Percentiles rank a stretch among this genome's conserved stretches.
phyloP scores from a whole-genome alignment of 2,888 invertebrate genomes.

The Dinocampus coccinellae region DNA sequence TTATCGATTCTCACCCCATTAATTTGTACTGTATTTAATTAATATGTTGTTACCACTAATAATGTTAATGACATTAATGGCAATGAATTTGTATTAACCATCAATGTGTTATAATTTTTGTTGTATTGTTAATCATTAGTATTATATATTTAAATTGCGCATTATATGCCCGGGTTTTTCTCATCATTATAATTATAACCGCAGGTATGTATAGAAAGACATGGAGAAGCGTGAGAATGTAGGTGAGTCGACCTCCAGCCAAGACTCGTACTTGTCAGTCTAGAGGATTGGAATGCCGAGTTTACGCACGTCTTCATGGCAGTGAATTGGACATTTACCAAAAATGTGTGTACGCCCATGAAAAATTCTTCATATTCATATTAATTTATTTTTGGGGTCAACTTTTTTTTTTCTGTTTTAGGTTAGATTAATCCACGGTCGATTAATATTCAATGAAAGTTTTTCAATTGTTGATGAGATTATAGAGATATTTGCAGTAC shows the following conservation, averaged over 20 bases:
- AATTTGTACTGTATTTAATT: not conserved
- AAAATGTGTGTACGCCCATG: not conserved
- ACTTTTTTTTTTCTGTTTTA: not conserved
- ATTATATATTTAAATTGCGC: not conserved
- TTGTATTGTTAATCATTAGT: not conserved
- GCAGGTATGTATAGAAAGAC: not conserved
- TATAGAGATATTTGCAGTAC: not conserved
- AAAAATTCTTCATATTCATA: not conserved
- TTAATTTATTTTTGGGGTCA: not conserved
- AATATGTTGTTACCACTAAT: not conserved
- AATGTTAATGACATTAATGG: no score
- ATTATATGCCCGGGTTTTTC: not conserved
- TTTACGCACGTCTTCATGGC: not conserved
- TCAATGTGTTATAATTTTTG: not conserved
- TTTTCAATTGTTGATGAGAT: not conserved
- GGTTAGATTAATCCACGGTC: not conserved
- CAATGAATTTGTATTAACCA: not conserved
- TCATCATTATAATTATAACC: not conserved
- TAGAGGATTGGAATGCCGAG: constrained; percentile 20
- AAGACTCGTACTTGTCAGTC: constrained; percentile 28
- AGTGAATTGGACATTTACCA: not conserved
- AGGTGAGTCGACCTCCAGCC: constrained; percentile 56
- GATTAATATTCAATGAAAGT: not conserved
- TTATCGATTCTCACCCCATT: not conserved
- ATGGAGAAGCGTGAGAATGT: constrained; percentile 58